Base-by-base conservation (phyloP, 2,113 vertebrate genomes). In the Rhabdornis inornatus region DNA sequence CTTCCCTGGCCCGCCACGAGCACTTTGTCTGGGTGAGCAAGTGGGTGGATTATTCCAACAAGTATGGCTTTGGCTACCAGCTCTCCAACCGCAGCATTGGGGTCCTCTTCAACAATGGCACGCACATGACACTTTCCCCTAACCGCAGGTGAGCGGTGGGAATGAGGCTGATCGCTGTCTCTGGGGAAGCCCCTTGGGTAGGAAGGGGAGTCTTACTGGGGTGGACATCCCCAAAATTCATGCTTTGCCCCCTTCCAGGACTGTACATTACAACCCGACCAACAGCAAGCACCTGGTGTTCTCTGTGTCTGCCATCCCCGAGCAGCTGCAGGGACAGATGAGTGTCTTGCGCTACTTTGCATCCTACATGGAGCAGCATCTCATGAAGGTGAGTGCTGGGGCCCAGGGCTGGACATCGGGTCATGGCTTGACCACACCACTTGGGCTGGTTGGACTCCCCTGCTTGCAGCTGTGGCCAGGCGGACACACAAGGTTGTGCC, bases 21-120 rank as follows among this genome's bases (percentile, higher is more conserved):
- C 98, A 98, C 71, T 99, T 99, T 81, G 97, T 99, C 68, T 99
- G 99, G 99, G 99, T 99, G 94, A 99, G 99, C 83, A 99, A 99
- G 96, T 99, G 99, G 99, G 99, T 99, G 6, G 99, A 99, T 95
- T 99, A 99, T 94, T 99, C 99, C 59, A 99, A 99, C 97, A 99
- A 99, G 96, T 99, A 99, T 0, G 99, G 99, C 49, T 99, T 99
- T 87, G 99, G 99, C 64, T 99, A 99, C 94, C 99, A 99, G 95
- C 99, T 99, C 49, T 99, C 99, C 52, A 99, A 99, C 98, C 98
- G 98, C 91, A 99, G 97, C 30, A 99, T 99, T 0, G 99, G 99
- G 2, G 99, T 99, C 63, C 98, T 99, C 75, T 99, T 99, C 98
- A 99, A 99, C 14, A 98, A 99, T 0, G 99, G 99, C 93, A 99